phyloP scores from a whole-genome alignment of 1,140 invertebrate genomes.

The Microplitis mediator region DNA sequence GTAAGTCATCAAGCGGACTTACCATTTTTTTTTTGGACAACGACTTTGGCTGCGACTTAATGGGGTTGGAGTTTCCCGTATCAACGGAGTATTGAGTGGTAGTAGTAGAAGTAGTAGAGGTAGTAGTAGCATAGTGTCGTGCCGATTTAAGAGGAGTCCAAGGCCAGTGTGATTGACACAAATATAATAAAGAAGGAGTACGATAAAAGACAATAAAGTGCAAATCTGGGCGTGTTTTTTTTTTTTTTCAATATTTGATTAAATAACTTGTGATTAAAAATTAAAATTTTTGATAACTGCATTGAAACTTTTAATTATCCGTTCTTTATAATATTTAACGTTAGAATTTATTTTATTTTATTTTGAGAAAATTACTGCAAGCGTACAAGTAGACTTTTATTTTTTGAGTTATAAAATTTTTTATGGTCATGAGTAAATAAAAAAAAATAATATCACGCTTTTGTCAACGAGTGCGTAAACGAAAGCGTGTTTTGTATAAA shows the following conservation, averaged over 20 bases:
- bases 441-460: constrained; percentile 2
- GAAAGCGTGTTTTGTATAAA: not conserved
- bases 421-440: not conserved
- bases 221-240: constrained; percentile 41
- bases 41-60: constrained; percentile 66
- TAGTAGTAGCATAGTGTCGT: constrained; percentile 63
- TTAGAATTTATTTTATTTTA: no score
- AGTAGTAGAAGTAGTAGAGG: constrained; percentile 57
- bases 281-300: no score
- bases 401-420: no score
- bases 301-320: no score
- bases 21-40: constrained; percentile 66
- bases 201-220: constrained; percentile 62
- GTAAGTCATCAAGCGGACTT: constrained; percentile 64
- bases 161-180: constrained; percentile 64
- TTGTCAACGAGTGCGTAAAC: constrained; percentile 1
- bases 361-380: no score
- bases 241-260: constrained; percentile 23
- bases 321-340: no score
- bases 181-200: constrained; percentile 64
- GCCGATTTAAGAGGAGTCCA: constrained; percentile 64
- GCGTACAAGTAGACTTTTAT: no score
- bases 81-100: constrained; percentile 63
- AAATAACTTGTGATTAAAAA: no score
- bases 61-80: constrained; percentile 58